Evolutionary conservation across 2,888 invertebrate species (phyloP), one percentile per base, ranked within the genome.

Genomic region (Drosophila pseudotalamancana): DNA sequence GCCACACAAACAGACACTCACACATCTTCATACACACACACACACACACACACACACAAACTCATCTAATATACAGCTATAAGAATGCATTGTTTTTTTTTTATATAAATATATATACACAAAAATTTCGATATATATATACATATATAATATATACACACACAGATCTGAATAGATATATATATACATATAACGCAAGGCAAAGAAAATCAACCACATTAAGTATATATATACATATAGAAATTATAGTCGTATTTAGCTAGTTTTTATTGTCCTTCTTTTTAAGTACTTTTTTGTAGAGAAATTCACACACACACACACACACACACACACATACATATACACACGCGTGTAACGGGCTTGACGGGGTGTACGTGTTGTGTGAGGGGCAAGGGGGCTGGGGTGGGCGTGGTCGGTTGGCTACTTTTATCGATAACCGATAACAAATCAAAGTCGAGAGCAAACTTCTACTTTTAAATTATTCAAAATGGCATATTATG

Each of bases 281-380:
- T 68, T 42, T 65, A 72, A 77, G 66, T 55, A 72, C 67, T 40
- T 77, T 71, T 76, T 77, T 72, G 72, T 72, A 72, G 72, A 51
- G 37, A 77, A 72, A 77, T 77, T 72, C 69, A 53, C 49, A 53
- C 59, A 73, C 46, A 50, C 66, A 54, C 42, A 51, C 12, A 34
- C 19, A 48, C 16, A 45, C 12, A 50, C 31, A 42, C 6, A 54
- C 39, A 45, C 25, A 34, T 0, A 29, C 8, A 57, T 3, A 68
- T n/a, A 72, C 4, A 53, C 16, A 51, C 19, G 61, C 74, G 69
- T 49, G 75, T 49, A 46, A 59, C 51, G 69, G 54, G 51, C 54
- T 35, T n/a, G 32, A 18, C 31, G 53, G 48, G 23, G 19, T 32
- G 49, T 6, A 19, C 35, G 48, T 29, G 18, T 27, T 43, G 43